Evolutionary conservation across 2,113 vertebrate species (phyloP), one percentile per base, ranked within the genome.

Genomic region (Meriones unguiculatus): DNA sequence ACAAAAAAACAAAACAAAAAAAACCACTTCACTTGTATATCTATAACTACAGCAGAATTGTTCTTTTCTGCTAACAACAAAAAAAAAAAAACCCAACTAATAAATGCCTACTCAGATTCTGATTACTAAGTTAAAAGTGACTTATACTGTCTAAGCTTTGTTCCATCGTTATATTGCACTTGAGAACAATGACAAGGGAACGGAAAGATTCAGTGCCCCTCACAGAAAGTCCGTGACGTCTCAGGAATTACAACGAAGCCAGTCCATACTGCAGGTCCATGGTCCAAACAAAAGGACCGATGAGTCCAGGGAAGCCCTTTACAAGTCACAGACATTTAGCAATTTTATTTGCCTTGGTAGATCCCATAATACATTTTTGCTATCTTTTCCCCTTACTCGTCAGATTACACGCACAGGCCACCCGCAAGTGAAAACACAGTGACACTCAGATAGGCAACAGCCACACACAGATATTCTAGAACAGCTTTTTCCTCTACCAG

Each of bases 101-200:
- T 81, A 90, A 82, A 90, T 81, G 2, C 76, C 65, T 15, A 0
- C 72, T 97, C 69, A 93, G 67, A 90, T 87, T 4, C 92, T 38
- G 86, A 30, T 67, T 93, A 41, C 67, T 75, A 70, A 87, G 46
- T 7, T 73, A 96, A 65, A 28, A 82, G 84, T 11, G 2, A 46
- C 20, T 73, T 93, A 96, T 96, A 96, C 90, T 89, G 92, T 25
- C 81, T 91, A 92, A 32, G 86, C 62, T 89, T 94, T 77, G n/a
- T 95, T 89, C 64, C 59, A 94, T 84, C 30, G 75, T 89, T 84
- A 85, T 95, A 97, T 96, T 98, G 98, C 97, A 98, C 97, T 20
- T 77, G 88, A 97, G 84, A 97, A 77, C 2, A 69, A 46, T 24
- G 62, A 89, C 64, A 73, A 92, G 4, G 89, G n/a, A 89, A 65